These are phyloP conservation scores for Papilio polyxenes DNA, from an alignment of 1,140 invertebrate species.

Conservation along the genomic window DNA sequence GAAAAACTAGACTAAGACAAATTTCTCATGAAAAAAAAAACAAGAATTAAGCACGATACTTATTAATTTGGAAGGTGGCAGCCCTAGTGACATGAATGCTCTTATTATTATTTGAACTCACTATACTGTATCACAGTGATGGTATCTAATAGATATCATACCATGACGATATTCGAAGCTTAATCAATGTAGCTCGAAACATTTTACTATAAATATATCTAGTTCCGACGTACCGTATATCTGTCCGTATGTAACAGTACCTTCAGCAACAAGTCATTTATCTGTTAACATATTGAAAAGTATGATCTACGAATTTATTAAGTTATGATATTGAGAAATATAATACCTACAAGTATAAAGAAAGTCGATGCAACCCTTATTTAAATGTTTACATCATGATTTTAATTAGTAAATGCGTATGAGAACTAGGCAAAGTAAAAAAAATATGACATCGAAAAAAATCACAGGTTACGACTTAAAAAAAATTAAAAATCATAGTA, in stretches of 20 bases:
- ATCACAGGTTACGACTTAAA: constrained; percentile 12
- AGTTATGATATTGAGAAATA: constrained; percentile 27
- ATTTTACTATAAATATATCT: constrained; percentile 23
- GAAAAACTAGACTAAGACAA: background rate
- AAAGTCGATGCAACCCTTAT: constrained; percentile 24
- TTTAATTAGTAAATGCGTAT: background rate
- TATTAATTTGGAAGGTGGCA: constrained; percentile 11
- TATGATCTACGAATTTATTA: constrained; percentile 35
- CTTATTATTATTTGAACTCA: constrained; percentile 33
- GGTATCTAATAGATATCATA: constrained; percentile 36
- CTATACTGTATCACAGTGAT: constrained; percentile 40
- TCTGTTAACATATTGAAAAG: constrained; percentile 20
- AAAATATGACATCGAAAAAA: background rate
- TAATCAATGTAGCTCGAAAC: constrained; percentile 24
- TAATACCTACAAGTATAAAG: background rate
- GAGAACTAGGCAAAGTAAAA: background rate
- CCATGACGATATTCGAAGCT: constrained; percentile 33
- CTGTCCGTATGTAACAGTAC: background rate
- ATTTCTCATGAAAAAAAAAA: background rate
- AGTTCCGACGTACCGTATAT: background rate
- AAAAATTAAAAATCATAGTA: background rate
- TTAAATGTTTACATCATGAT: background rate
- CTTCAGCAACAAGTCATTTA: background rate
- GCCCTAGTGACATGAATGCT: constrained; percentile 10
- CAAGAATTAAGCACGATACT: background rate